Evolutionary conservation across 2,113 vertebrate species (phyloP), one percentile per base, ranked within the genome.

Genomic region (Chrysemys picta): DNA sequence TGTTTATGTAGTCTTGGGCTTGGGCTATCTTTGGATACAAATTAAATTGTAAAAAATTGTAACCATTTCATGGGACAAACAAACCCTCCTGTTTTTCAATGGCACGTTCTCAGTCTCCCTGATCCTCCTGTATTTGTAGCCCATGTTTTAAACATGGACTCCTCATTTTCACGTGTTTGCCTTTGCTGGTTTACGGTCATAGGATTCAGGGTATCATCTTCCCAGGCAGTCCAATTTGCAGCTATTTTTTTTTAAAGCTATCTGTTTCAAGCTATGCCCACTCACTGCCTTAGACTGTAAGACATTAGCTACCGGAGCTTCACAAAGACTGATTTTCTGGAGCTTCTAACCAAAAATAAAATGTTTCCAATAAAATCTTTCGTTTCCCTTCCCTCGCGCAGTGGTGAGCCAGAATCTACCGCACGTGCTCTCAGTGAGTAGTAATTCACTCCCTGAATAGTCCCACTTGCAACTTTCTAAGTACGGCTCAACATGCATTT

Each of bases 281-380:
- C 86, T 97, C 8, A 0, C 50, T 89, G 85, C 78, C 92, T 94
- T 84, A 95, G 93, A 80, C 81, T 90, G 87, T 57, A 91, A 91
- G 84, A 93, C 81, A 76, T 93, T 84, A 86, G 90, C 91, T 84
- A 65, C 93, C 94, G 92, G 88, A 95, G 80, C 96, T 97, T 96
- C 88, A 93, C n/a, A 85, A 95, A 97, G 62, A 84, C 47, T 97
- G 90, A 95, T 93, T 98, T 97, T 96, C 79, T 76, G 79, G 80
- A 94, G 89, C 69, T 93, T 59, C 57, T 96, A 97, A 97, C 95
- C 91, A 88, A 90, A 97, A 97, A 97, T 94, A 91, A 97, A 96
- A 97, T 17, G 79, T 96, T 95, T 90, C 94, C 88, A 96, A 95
- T 97, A 95, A 98, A 97, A 97, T 90, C 75, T 93, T 93, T 90